Percentiles rank a stretch among this genome's conserved stretches.
Conservation (phyloP, 2,113 vertebrate genomes). For the Lethenteron reissneri region DNA sequence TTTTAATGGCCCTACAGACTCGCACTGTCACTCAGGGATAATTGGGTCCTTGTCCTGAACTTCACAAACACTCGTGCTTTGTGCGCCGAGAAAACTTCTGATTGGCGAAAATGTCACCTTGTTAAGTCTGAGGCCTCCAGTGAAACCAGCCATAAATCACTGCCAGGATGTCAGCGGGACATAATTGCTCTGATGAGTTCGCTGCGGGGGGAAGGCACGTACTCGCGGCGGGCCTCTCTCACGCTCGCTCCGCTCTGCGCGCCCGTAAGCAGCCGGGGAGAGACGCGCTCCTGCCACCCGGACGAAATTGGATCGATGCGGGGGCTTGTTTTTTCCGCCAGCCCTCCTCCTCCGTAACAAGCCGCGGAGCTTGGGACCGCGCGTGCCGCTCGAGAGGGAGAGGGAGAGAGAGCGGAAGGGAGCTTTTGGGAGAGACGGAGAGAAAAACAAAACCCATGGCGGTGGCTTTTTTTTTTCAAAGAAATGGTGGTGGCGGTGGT, state of each 20-base stretch:
- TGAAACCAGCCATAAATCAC: constrained; percentile 6
- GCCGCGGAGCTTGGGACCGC: too few species aligned
- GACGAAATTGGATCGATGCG: constrained; percentile 5
- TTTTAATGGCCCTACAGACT: constrained; percentile 3
- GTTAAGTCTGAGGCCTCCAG: constrained; percentile 5
- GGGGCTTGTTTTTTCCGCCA: not conserved
- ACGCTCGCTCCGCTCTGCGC: not conserved
- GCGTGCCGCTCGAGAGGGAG: too few species aligned
- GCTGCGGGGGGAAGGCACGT: constrained; percentile 4
- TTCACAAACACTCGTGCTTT: constrained; percentile 6
- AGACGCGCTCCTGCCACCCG: constrained; percentile 2
- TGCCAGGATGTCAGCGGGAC: constrained; percentile 6
- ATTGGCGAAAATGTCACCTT: constrained; percentile 7
- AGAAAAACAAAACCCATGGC: too few species aligned
- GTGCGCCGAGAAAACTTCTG: constrained; percentile 1
- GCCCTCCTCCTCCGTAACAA: too few species aligned
- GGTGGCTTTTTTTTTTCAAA: too few species aligned
- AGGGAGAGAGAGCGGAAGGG: too few species aligned
- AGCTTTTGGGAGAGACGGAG: too few species aligned
- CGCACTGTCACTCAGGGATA: constrained; percentile 5
- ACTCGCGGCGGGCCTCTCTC: not conserved
- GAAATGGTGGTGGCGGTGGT: too few species aligned
- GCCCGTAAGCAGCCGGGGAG: not conserved
- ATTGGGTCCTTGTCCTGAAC: constrained; percentile 7
- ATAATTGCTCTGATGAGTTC: constrained; percentile 5